A percentile compares a stretch with the other conserved stretches of the same genome.
Conservation (phyloP, 2,113 vertebrate species). For the Coptodon rendalli region DNA sequence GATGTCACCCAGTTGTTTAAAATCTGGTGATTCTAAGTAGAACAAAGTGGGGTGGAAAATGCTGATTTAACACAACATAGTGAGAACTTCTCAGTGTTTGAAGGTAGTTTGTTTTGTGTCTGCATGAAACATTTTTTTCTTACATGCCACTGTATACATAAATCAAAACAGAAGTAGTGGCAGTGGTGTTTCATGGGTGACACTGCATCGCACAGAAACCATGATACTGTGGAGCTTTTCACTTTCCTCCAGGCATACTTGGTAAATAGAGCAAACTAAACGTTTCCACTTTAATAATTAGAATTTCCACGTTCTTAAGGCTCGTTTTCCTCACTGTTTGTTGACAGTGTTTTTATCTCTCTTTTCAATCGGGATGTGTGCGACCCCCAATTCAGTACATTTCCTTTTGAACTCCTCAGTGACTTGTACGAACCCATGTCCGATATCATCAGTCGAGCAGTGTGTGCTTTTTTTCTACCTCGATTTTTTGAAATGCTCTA, state of each 20-base stretch:
- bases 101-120: constrained; percentile 19
- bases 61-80: neutral
- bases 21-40: neutral
- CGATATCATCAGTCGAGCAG: constrained; percentile 35
- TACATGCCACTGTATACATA: constrained; percentile 14
- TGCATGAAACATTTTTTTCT: constrained; percentile 45
- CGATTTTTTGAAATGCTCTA: constrained; percentile 50
- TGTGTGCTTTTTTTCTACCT: constrained; percentile 68
- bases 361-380: neutral
- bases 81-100: neutral
- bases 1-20: constrained; percentile 7
- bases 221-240: neutral
- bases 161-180: neutral
- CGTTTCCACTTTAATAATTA: neutral
- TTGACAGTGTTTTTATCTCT: neutral
- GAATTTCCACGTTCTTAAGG: neutral
- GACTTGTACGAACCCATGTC: constrained; percentile 3
- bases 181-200: neutral
- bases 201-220: neutral
- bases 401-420: neutral
- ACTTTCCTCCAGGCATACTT: neutral
- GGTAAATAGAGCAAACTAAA: neutral
- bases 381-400: neutral
- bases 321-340: neutral
- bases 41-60: neutral